A percentile compares a stretch with the other conserved stretches of the same genome.
Conservation (phyloP, 1,140 invertebrate species). For the Zaprionus inermis region DNA sequence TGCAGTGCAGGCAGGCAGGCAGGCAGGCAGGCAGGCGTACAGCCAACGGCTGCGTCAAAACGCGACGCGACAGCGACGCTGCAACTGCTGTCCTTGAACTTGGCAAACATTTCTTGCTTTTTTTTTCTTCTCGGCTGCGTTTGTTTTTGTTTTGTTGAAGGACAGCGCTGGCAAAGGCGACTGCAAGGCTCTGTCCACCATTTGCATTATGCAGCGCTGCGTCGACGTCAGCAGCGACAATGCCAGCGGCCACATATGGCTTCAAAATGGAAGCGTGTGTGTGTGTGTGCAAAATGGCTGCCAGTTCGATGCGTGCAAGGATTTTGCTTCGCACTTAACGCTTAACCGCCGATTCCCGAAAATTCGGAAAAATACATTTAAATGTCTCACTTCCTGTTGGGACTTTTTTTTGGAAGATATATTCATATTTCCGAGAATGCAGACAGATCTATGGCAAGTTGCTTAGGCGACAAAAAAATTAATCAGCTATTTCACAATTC, state of each 20-base stretch:
- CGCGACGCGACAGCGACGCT: conserved; percentile 38
- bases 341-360: background rate
- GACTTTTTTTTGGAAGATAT: background rate
- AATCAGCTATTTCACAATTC: conserved; percentile 32
- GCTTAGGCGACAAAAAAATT: conserved; percentile 14
- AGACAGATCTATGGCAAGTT: conserved; percentile 11
- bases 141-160: conserved; percentile 27
- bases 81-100: conserved; percentile 71
- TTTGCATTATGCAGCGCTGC: conserved; percentile 32
- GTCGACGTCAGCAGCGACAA: conserved; percentile 27
- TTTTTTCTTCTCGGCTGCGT: conserved; percentile 23
- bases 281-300: background rate
- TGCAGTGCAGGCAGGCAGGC: conserved; percentile 31
- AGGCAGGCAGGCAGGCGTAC: conserved; percentile 34
- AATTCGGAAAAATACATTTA: background rate
- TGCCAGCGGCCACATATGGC: conserved; percentile 33
- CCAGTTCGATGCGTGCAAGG: background rate
- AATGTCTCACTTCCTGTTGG: background rate
- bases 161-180: conserved; percentile 16
- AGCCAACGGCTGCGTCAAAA: conserved; percentile 68
- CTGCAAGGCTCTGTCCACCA: conserved; percentile 32
- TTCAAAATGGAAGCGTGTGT: conserved; percentile 14
- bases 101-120: conserved; percentile 52
- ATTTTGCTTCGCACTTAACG: background rate
- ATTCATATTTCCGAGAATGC: conserved; percentile 19